Percentiles rank a stretch among this genome's conserved stretches.
Conservation (phyloP, 2,888 invertebrate species). For the Drosophila acutilabella region DNA sequence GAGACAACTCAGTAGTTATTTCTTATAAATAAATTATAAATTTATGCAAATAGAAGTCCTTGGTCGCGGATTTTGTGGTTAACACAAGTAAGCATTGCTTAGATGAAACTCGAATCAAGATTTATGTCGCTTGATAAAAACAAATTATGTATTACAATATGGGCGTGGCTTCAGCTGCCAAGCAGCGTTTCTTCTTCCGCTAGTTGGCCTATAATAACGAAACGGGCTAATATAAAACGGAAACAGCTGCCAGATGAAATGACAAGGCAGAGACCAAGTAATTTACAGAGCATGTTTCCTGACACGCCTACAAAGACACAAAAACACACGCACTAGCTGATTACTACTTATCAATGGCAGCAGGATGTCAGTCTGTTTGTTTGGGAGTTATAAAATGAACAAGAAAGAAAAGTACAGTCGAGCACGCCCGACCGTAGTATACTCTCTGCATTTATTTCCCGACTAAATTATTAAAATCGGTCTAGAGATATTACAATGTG, state of each 20-base stretch:
- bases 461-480: too few relatives aligned
- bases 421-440: too few relatives aligned
- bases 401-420: too few relatives aligned
- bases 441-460: too few relatives aligned
- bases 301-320: slow-evolving; percentile 33
- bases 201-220: slow-evolving; percentile 41
- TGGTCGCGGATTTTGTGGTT: slow-evolving; percentile 8
- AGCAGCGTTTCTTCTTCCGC: background rate
- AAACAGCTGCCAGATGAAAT: slow-evolving; percentile 53
- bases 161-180: slow-evolving; percentile 23
- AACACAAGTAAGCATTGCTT: slow-evolving; percentile 6
- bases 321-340: slow-evolving; percentile 22
- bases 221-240: slow-evolving; percentile 49
- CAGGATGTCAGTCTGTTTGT: slow-evolving; percentile 27
- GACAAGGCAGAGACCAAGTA: slow-evolving; percentile 40
- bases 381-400: slow-evolving; percentile 20
- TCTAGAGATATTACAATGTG: too few relatives aligned
- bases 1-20: too few relatives aligned
- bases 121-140: slow-evolving; percentile 59
- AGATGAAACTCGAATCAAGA: slow-evolving; percentile 46
- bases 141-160: slow-evolving; percentile 40
- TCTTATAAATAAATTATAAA: background rate
- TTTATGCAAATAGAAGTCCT: too few relatives aligned
- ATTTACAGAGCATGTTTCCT: slow-evolving; percentile 41
- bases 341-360: slow-evolving; percentile 41